Evolutionary conservation across 2,888 invertebrate species (phyloP), one percentile per base, ranked within the genome.

Genomic region (Philereme vetulata): DNA sequence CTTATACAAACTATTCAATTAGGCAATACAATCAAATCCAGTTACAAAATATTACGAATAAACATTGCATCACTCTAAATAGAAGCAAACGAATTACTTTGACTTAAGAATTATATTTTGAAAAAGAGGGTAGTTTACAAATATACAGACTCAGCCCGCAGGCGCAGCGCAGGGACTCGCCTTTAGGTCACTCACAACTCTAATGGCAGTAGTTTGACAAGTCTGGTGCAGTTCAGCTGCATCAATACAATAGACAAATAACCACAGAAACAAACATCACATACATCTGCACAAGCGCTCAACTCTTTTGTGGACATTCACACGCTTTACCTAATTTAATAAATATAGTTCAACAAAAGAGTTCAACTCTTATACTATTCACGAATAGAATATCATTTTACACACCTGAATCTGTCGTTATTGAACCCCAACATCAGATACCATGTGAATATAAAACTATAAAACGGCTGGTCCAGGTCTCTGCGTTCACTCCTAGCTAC

Each of bases 381-480:
- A 21, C 21, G 21, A 21, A 21, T 21, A 21, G 21, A 21, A 21
- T 21, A 21, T 21, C 21, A 21, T 21, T 21, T 21, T 21, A 42
- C 42, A 42, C n/a, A n/a, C 9, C n/a, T 9, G 42, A n/a, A 8
- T 1, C 33, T 34, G 21, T 5, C 9, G 44, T 44, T 21, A 34
- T 34, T 36, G 7, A 21, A 11, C 9, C 34, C 42, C 46, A 33
- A 11, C 4, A 21, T 1, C 21, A 8, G 7, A 45, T 44, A 33
- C 34, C 33, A 40, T 8, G 43, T 44, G 61, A 60, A 48, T 72
- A 73, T 71, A 66, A 71, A 75, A 74, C 66, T 75, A 73, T 56
- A 72, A 72, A 73, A 74, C 42, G 8, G 38, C n/a, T 9, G 45
- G 32, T 21, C 43, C 4, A 32, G 34, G n/a, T 10, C 42, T 1